phyloP scores from a whole-genome alignment of 1,140 invertebrate species.

The Hycleus cichorii region DNA sequence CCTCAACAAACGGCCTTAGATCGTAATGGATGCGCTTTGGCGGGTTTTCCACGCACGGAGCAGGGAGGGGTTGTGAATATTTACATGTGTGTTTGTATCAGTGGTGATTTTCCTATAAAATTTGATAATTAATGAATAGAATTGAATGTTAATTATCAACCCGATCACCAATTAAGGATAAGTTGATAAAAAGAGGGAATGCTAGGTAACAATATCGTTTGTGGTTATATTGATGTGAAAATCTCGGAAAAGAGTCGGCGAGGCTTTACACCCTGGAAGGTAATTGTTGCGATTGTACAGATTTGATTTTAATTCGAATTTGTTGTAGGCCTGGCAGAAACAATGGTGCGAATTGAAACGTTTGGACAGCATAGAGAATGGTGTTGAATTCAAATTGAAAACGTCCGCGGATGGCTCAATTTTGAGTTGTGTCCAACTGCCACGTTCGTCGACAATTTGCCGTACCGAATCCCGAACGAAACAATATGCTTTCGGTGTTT shows the following conservation, averaged over 20 bases:
- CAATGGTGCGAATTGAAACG: constrained; percentile 38
- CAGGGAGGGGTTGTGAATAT: constrained; percentile 7
- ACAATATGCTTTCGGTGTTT: constrained; percentile 49
- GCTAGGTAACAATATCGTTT: constrained; percentile 22
- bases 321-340: constrained; percentile 33
- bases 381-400: constrained; percentile 33
- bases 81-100: no score
- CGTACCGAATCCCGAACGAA: constrained; percentile 49
- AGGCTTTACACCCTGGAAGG: constrained; percentile 37
- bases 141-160: neutral
- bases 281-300: constrained; percentile 15
- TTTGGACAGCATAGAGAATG: constrained; percentile 31
- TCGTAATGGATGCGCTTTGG: neutral
- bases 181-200: constrained; percentile 12
- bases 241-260: constrained; percentile 32
- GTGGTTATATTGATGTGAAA: constrained; percentile 38
- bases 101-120: neutral
- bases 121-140: neutral
- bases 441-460: constrained; percentile 42
- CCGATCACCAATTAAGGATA: neutral
- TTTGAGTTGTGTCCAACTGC: constrained; percentile 35
- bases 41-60: constrained; percentile 6
- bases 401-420: constrained; percentile 28
- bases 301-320: neutral
- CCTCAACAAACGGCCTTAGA: no score